Evolutionary conservation across 2,113 vertebrate genomes (phyloP).

Genomic region (Montifringilla adamsi): DNA sequence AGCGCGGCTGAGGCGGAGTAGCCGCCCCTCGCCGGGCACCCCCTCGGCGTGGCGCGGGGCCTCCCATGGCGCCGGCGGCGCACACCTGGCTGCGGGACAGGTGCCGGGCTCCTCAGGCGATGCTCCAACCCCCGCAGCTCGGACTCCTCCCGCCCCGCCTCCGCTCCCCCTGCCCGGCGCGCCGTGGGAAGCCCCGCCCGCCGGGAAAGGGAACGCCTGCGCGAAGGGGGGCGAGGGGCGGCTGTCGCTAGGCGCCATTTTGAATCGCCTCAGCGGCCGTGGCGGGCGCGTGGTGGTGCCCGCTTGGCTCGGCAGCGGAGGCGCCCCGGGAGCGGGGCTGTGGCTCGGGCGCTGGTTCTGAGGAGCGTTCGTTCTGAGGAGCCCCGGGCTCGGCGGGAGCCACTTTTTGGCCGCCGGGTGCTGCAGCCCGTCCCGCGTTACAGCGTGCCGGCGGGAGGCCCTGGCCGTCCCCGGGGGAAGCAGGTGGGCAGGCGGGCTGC

Average conservation of each 20-base stretch:
- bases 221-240: neutral
- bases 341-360: accelerated
- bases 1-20: neutral
- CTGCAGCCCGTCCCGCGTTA: neutral
- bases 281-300: accelerated
- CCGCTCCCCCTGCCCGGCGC: neutral
- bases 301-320: accelerated
- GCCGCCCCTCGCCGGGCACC: neutral
- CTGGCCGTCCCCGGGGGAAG: accelerated
- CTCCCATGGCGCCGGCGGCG: neutral
- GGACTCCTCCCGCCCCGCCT: neutral
- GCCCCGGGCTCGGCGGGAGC: accelerated
- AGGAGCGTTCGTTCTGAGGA: accelerated
- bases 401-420: accelerated
- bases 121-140: neutral
- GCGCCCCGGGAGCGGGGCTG: too few species aligned
- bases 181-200: neutral
- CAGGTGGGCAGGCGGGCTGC: accelerated
- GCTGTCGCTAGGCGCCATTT: constrained; percentile 55
- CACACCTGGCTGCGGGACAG: constrained; percentile 17
- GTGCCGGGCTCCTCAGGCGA: neutral
- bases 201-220: neutral
- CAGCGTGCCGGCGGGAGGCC: neutral
- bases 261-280: neutral
- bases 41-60: neutral